Evolutionary conservation across 2,113 vertebrate species (phyloP).

Genomic region (Danio rerio): DNA sequence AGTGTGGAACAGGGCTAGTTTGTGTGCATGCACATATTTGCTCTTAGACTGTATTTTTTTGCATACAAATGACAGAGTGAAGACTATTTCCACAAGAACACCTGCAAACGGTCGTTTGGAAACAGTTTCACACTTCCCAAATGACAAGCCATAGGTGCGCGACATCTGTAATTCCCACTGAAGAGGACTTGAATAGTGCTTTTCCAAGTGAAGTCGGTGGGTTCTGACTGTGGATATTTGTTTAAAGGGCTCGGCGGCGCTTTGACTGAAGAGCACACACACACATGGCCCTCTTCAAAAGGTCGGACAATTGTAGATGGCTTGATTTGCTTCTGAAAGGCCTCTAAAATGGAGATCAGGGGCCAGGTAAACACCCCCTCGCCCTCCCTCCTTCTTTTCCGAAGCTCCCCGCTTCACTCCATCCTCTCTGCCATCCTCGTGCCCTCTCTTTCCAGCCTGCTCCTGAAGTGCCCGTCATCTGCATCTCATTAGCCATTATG

Average conservation of each 20-base stretch:
- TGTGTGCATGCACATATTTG: background rate
- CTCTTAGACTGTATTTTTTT: slow-evolving; percentile 5
- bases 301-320: slow-evolving; percentile 28
- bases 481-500: slow-evolving; percentile 51
- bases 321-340: slow-evolving; percentile 54
- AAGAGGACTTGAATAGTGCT: slow-evolving; percentile 6
- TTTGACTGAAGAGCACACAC: slow-evolving; percentile 34
- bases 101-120: slow-evolving; percentile 26
- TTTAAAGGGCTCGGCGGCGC: slow-evolving; percentile 41
- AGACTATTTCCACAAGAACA: slow-evolving; percentile 19
- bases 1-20: slow-evolving; percentile 22
- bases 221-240: slow-evolving; percentile 39
- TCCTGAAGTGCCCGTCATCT: slow-evolving; percentile 52
- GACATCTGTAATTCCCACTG: slow-evolving; percentile 7
- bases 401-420: background rate
- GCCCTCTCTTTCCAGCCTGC: slow-evolving; percentile 39
- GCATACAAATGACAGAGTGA: slow-evolving; percentile 4
- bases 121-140: slow-evolving; percentile 19
- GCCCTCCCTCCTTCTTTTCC: slow-evolving; percentile 14
- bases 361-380: slow-evolving; percentile 22
- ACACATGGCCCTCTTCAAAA: slow-evolving; percentile 25
- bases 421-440: slow-evolving; percentile 7
- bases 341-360: slow-evolving; percentile 44
- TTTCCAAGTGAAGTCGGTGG: slow-evolving; percentile 1
- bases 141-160: background rate